phyloP scores from a whole-genome alignment of 2,888 invertebrate species.

The Shargacucullia verbasci region DNA sequence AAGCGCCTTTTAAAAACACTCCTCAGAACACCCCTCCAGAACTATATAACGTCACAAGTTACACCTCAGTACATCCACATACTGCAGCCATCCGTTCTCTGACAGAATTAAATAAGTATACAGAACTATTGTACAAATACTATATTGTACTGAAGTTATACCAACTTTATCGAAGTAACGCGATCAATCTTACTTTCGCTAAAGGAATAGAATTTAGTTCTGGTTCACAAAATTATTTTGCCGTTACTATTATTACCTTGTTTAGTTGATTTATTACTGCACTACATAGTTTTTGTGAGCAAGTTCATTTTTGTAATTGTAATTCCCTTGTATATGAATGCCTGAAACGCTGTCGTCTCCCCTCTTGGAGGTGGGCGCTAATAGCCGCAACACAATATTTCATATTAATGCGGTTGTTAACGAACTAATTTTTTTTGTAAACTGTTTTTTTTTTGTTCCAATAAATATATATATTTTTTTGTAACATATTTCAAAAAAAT shows the following conservation, averaged over 20 bases:
- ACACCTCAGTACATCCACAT: conserved; percentile 3
- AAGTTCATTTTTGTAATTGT: no score
- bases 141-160: conserved; percentile 46
- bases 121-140: conserved; percentile 27
- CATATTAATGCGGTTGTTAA: no score
- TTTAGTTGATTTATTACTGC: conserved; percentile 61
- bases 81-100: conserved; percentile 11
- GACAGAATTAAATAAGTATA: conserved; percentile 1
- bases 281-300: conserved; percentile 33
- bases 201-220: conserved; percentile 77
- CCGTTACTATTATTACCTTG: conserved; percentile 68
- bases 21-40: no score
- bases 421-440: no score
- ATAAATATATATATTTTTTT: no score
- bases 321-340: no score
- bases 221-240: conserved; percentile 60
- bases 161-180: conserved; percentile 75
- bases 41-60: conserved; percentile 9
- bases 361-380: no score
- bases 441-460: no score
- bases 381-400: no score
- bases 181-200: conserved; percentile 85
- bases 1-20: no score
- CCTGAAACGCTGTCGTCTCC: no score
- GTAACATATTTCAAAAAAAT: no score